Conservation (phyloP, 2,888 invertebrate genomes). For the Melangyna quadrimaculata region DNA sequence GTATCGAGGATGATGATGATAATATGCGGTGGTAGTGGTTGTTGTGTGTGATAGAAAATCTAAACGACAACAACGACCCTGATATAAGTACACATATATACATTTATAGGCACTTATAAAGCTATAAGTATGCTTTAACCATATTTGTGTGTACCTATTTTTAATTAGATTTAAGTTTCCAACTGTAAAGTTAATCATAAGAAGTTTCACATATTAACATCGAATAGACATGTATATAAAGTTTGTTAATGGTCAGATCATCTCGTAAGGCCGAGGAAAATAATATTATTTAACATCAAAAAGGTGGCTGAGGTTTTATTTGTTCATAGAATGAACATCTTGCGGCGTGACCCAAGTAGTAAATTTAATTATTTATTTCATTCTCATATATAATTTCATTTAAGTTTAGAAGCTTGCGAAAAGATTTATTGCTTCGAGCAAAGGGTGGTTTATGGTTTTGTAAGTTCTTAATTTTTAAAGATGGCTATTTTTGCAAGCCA, state of each 20-base stretch:
- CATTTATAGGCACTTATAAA: neutral
- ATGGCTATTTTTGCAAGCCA: neutral
- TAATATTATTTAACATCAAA: conserved; percentile 54
- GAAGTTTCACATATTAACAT: neutral
- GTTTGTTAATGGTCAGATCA: neutral
- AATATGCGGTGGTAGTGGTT: conserved; percentile 17
- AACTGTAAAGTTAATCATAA: conserved; percentile 63
- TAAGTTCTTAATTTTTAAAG: neutral
- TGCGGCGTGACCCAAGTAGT: conserved; percentile 19
- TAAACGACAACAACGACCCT: conserved; percentile 29
- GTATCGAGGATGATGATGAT: conserved; percentile 25
- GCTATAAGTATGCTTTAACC: neutral
- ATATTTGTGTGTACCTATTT: conserved; percentile 49
- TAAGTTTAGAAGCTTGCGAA: neutral
- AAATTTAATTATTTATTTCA: conserved; percentile 35
- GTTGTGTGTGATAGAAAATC: conserved; percentile 22
- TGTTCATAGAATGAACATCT: neutral
- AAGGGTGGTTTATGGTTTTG: conserved; percentile 2
- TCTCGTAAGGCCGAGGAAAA: conserved; percentile 24
- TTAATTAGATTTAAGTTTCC: conserved; percentile 69
- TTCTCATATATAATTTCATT: conserved; percentile 19
- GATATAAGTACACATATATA: neutral
- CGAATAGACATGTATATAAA: neutral
- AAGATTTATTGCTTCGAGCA: conserved; percentile 32
- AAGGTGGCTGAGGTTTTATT: conserved; percentile 45